Percentiles rank a stretch among this genome's conserved stretches.
Evolutionary conservation across 2,888 invertebrate species (phyloP).

Genomic region (Drosophila anomelani): DNA sequence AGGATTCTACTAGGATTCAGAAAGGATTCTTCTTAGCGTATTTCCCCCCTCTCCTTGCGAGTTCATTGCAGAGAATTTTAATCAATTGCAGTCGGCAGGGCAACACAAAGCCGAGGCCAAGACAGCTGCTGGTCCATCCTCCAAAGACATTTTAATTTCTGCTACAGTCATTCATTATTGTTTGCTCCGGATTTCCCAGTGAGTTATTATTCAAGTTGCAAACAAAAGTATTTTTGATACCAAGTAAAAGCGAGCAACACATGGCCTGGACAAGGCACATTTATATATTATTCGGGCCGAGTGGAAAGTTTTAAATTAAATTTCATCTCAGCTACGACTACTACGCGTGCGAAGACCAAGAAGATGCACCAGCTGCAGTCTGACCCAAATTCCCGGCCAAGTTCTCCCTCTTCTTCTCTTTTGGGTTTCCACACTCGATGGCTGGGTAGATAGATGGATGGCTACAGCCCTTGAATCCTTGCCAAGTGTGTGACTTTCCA

Average conservation of each 20-base stretch:
- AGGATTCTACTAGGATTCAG: conserved; percentile 6
- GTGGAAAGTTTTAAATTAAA: conserved; percentile 73
- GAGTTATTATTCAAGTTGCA: conserved; percentile 71
- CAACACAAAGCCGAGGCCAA: conserved; percentile 10
- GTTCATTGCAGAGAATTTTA: conserved; percentile 48
- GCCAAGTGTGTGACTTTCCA: conserved; percentile 28
- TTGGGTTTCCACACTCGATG: conserved; percentile 20
- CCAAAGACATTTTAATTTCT: conserved; percentile 49
- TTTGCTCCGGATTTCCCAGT: conserved; percentile 55
- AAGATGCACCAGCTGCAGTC: conserved; percentile 63
- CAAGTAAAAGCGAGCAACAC: conserved; percentile 45
- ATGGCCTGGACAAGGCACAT: conserved; percentile 59
- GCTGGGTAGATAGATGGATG: conserved; percentile 24
- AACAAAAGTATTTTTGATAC: conserved; percentile 54
- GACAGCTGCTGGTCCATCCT: conserved; percentile 5
- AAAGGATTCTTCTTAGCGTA: neutral
- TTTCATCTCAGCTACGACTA: conserved; percentile 52
- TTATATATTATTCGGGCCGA: conserved; percentile 61
- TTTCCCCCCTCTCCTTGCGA: conserved; percentile 20
- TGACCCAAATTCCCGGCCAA: conserved; percentile 70
- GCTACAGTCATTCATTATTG: conserved; percentile 42
- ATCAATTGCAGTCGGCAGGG: conserved; percentile 45
- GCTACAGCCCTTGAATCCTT: conserved; percentile 17
- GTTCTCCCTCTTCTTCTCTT: neutral
- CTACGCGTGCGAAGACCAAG: conserved; percentile 50